Base-by-base conservation (phyloP, 2,888 invertebrate species). In the Drosophila tanythrix region DNA sequence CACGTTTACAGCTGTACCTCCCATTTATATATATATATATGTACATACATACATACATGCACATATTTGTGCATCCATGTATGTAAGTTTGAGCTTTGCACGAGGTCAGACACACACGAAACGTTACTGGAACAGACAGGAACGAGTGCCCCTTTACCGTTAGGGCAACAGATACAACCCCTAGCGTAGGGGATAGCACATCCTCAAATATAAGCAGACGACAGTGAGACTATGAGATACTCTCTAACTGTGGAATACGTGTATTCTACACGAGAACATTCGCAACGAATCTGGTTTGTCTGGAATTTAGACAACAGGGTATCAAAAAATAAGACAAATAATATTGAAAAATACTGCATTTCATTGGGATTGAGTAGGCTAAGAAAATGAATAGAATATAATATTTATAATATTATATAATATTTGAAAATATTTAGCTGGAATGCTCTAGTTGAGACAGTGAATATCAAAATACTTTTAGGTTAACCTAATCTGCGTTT, bases 91-190 rank as follows among this genome's bases (percentile, higher is more conserved):
- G 57, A 61, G 52, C 69, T 66, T 61, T 52, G 61, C 53, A 59
- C 66, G 66, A 76, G 76, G 76, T 76, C 76, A 76, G 56, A 76
- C 57, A 57, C 60, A 57, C 71, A 67, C 59, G 61, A 59, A 76
- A 56, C 63, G 59, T 74, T 69, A 59, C 57, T 74, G 27, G 50
- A 56, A 59, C 61, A 36, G 21, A 25, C 51, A 50, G 70, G 50
- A 60, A 48, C 27, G 50, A 64, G 36, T 62, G 33, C n/a, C 18
- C 27, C 15, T 11, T 18, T 18, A 27, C 15, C 27, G 50, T 27
- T 25, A 27, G 27, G 6, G 10, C 2, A 27, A 10, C 18, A 50
- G 27, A 50, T 27, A 18, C 25, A 27, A 50, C 27, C 18, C 18
- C 27, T 33, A 50, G 50, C 15, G 27, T 10, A 7, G 50, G 27